Evolutionary conservation across 2,888 invertebrate genomes (phyloP), one percentile per base, ranked within the genome.

Genomic region (Sialis lutaria): DNA sequence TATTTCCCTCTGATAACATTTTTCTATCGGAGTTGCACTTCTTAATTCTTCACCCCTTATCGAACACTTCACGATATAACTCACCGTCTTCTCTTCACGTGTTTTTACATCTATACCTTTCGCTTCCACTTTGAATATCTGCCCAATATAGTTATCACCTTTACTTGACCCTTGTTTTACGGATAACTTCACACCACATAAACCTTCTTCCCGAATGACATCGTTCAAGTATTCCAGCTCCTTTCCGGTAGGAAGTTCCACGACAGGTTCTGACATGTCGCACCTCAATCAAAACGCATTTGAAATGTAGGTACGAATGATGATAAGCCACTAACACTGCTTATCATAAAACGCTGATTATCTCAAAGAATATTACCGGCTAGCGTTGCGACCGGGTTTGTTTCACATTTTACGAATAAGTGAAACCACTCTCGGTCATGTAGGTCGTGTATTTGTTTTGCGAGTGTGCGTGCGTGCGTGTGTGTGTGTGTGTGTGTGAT

Each of bases 141-240:
- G 42, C 8, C 47, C 47, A 6, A 35, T 31, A 33, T 42, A 47
- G 34, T 47, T 47, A 31, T 47, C 47, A n/a, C 47, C 47, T 22
- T 42, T 42, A 7, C 10, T 33, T 35, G 47, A 30, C 34, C 42
- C 47, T 33, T 13, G 6, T 12, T 9, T 4, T 31, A 41, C 33
- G 22, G 31, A 31, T 10, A 39, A 40, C 22, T 10, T 6, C 12
- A 12, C 8, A 10, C 33, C 31, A 33, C 31, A 8, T 33, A 44
- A 35, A 5, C n/a, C 31, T 4, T 30, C n/a, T 44, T 44, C 8
- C 22, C 9, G 22, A 13, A 44, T 35, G n/a, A 35, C n/a, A 13
- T 13, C n/a, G 8, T 44, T 44, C 6, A 44, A 30, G 6, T 34
- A 9, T 6, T 13, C 31, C 7, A 7, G 7, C 30, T n/a, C 22